Evolutionary conservation across 1,140 invertebrate species (phyloP).

Genomic region (Semibalanus balanoides): DNA sequence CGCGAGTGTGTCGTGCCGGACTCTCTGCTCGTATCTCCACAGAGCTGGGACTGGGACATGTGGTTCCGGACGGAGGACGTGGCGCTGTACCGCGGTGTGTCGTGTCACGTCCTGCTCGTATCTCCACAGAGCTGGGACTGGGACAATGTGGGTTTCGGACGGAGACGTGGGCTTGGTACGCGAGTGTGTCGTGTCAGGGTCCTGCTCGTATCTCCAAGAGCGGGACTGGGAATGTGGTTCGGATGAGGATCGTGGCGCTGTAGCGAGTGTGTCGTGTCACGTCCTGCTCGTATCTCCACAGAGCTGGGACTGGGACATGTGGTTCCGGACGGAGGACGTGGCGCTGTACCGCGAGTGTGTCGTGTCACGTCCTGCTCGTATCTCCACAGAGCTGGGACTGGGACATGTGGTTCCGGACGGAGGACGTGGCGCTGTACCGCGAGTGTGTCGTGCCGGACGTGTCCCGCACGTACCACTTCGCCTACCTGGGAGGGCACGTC

Average conservation of each 20-base stretch:
- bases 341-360: slow-evolving; percentile 15
- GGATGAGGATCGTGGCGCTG: slow-evolving; percentile 9
- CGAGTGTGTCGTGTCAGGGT: too few relatives aligned
- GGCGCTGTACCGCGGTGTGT: slow-evolving; percentile 14
- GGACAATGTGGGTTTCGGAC: too few relatives aligned
- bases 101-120: slow-evolving; percentile 11
- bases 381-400: slow-evolving; percentile 14
- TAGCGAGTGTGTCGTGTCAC: slow-evolving; percentile 19
- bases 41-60: slow-evolving; percentile 19
- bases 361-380: slow-evolving; percentile 9
- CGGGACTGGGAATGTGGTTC: too few relatives aligned
- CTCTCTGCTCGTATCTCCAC: neutral
- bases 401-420: slow-evolving; percentile 19
- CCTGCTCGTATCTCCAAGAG: too few relatives aligned
- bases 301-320: too few relatives aligned
- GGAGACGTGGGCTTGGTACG: slow-evolving; percentile 10
- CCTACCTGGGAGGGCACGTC: slow-evolving; percentile 14
- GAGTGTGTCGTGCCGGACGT: slow-evolving; percentile 19
- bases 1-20: slow-evolving; percentile 18
- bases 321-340: slow-evolving; percentile 14
- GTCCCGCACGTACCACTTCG: slow-evolving; percentile 17
- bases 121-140: slow-evolving; percentile 15
- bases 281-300: too few relatives aligned
- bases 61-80: slow-evolving; percentile 16
- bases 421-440: slow-evolving; percentile 9